These are phyloP conservation scores for Athetis lepigone DNA, from an alignment of 2,888 invertebrate species.

Conservation along the genomic window DNA sequence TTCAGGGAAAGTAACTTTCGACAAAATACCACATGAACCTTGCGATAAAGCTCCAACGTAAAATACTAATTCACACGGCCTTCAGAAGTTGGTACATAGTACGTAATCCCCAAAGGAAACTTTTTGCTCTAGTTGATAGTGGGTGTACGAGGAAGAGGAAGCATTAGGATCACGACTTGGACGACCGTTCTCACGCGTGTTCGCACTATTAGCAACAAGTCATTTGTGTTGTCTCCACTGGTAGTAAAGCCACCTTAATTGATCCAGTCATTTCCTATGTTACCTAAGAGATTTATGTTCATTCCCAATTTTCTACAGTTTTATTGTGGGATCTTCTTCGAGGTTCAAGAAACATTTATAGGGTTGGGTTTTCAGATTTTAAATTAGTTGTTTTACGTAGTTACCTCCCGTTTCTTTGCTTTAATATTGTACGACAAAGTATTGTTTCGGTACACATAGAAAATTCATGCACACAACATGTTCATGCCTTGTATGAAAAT, in stretches of 20 bases:
- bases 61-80: constrained; percentile 56
- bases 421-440: not conserved
- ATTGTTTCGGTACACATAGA: not conserved
- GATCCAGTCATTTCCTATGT: constrained; percentile 45
- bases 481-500: constrained; percentile 6
- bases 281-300: constrained; percentile 26
- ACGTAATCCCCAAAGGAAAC: constrained; percentile 66
- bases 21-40: not conserved
- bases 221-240: constrained; percentile 64
- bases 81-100: constrained; percentile 15
- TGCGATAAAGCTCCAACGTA: constrained; percentile 5
- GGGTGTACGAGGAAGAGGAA: constrained; percentile 76
- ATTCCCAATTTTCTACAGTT: constrained; percentile 52
- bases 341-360: not conserved
- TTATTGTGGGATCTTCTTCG: constrained; percentile 30
- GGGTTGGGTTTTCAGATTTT: not conserved
- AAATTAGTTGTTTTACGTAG: not conserved
- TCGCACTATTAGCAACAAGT: constrained; percentile 75
- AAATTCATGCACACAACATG: not conserved
- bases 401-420: not conserved
- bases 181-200: constrained; percentile 74
- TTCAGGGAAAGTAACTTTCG: not conserved
- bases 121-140: constrained; percentile 69
- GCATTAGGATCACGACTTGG: constrained; percentile 72
- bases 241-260: constrained; percentile 62